Evolutionary conservation across 2,797 vertebrate genomes (phyloP).

Genomic region (Bovichtus variegatus): DNA sequence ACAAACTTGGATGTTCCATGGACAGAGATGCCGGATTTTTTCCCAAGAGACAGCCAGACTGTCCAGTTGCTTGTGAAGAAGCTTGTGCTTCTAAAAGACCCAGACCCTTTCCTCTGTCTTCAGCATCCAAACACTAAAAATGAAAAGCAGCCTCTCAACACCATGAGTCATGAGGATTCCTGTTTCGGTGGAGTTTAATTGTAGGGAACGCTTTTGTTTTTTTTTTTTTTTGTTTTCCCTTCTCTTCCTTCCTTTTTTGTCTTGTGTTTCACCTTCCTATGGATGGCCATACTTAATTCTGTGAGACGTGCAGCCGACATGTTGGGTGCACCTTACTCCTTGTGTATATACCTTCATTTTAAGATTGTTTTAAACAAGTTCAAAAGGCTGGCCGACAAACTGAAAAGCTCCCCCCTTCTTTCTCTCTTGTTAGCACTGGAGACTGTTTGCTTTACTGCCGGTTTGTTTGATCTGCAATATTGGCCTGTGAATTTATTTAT

Average conservation of each 20-base stretch:
- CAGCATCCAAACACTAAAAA: constrained; percentile 81
- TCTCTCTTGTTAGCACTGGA: constrained; percentile 78
- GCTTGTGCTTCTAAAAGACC: constrained; percentile 74
- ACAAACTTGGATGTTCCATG: constrained; percentile 73
- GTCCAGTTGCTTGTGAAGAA: constrained; percentile 64
- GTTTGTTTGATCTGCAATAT: constrained; percentile 72
- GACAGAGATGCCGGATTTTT: constrained; percentile 73
- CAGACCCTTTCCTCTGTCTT: constrained; percentile 79
- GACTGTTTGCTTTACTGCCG: constrained; percentile 60
- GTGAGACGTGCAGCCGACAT: constrained; percentile 67
- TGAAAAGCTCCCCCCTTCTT: constrained; percentile 37
- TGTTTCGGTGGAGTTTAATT: constrained; percentile 64
- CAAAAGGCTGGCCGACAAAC: constrained; percentile 92
- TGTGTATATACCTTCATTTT: constrained; percentile 89
- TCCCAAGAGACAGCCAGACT: constrained; percentile 73
- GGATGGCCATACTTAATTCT: constrained; percentile 78
- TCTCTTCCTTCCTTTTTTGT: no score
- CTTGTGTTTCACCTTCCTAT: constrained; percentile 73
- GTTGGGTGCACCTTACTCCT: constrained; percentile 76
- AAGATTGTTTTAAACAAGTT: constrained; percentile 89
- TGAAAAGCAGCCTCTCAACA: constrained; percentile 71
- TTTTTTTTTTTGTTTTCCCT: no score
- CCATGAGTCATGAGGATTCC: constrained; percentile 75
- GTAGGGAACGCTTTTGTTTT: constrained; percentile 40
- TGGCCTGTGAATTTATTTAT: constrained; percentile 81